Conservation (phyloP, 2,888 invertebrate species). For the Diaperis boleti region DNA sequence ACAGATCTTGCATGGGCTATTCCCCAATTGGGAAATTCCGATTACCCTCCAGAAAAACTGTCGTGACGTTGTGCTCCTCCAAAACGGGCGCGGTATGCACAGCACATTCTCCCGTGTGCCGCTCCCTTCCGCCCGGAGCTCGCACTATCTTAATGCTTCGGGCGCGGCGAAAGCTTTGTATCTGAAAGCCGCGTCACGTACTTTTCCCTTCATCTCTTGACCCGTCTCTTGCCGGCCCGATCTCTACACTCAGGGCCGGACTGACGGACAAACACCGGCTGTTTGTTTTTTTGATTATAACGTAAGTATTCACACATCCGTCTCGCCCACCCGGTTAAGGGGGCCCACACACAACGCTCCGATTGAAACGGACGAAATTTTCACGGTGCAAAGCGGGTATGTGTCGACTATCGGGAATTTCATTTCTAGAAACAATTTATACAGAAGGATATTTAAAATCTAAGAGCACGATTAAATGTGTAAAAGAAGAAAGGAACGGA, state of each 20-base stretch:
- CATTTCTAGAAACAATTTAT: too few relatives aligned
- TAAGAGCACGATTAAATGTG: too few relatives aligned
- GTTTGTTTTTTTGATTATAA: slow-evolving; percentile 9
- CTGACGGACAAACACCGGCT: not conserved
- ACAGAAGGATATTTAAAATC: too few relatives aligned
- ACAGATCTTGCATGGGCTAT: too few relatives aligned
- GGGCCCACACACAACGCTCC: too few relatives aligned
- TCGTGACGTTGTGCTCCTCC: not conserved
- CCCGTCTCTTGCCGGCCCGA: slow-evolving; percentile 51
- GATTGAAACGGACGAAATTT: too few relatives aligned
- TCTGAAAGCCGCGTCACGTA: slow-evolving; percentile 61
- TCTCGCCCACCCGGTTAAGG: not conserved
- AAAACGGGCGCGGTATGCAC: not conserved
- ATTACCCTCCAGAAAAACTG: too few relatives aligned
- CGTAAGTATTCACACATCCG: slow-evolving; percentile 2
- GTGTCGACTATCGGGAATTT: too few relatives aligned
- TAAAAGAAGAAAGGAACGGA: too few relatives aligned
- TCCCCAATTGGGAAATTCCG: too few relatives aligned
- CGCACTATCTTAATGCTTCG: slow-evolving; percentile 48
- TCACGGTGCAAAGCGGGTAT: too few relatives aligned
- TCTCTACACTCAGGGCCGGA: slow-evolving; percentile 25
- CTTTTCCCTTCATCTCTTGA: slow-evolving; percentile 57
- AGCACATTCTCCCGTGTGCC: slow-evolving; percentile 20
- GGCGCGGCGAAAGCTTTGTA: slow-evolving; percentile 59
- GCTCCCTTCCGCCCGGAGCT: slow-evolving; percentile 37